These are phyloP conservation scores for Celastrina argiolus DNA, from an alignment of 2,888 invertebrate species.

Conservation along the genomic window DNA sequence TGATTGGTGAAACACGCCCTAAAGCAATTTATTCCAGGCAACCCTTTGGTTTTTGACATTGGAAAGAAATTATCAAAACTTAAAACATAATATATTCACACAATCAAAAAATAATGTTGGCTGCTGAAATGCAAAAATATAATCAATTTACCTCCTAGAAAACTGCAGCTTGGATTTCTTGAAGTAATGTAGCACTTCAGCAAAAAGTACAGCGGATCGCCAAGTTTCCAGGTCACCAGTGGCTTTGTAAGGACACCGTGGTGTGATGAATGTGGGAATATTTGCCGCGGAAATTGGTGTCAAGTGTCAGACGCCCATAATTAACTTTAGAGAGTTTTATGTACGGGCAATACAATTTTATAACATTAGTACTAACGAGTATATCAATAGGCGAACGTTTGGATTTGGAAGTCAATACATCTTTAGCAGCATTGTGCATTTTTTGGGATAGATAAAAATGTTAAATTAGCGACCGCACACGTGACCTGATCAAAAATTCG, in stretches of 20 bases:
- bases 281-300: slow-evolving; percentile 15
- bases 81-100: no score
- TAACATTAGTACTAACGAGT: background rate
- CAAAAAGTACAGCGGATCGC: slow-evolving; percentile 32
- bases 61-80: no score
- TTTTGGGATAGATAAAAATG: no score
- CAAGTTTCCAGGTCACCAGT: slow-evolving; percentile 33
- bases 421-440: no score
- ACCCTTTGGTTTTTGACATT: no score
- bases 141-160: background rate
- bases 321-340: slow-evolving; percentile 7
- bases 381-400: no score
- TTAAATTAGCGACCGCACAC: no score
- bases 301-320: background rate
- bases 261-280: slow-evolving; percentile 31
- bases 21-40: no score
- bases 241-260: slow-evolving; percentile 28
- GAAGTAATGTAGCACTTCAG: slow-evolving; percentile 29
- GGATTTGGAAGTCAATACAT: no score
- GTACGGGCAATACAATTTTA: background rate
- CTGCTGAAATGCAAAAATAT: background rate
- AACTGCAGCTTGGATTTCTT: background rate
- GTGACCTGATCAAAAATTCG: no score
- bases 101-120: background rate
- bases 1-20: no score